These are phyloP conservation scores for Bombyx mandarina DNA, from an alignment of 1,140 invertebrate species.

Conservation along the genomic window DNA sequence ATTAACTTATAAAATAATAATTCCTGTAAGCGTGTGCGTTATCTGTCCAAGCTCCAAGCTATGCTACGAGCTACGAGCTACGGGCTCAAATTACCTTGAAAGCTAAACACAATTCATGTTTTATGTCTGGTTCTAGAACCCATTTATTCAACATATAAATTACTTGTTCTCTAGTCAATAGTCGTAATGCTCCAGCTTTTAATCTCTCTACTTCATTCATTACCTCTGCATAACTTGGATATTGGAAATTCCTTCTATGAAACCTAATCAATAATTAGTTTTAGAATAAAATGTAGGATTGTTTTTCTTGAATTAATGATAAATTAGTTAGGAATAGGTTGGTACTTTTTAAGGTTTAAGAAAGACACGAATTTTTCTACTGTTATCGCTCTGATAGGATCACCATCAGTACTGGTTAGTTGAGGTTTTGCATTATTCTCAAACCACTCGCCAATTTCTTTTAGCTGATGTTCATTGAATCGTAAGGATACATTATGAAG, in stretches of 20 bases:
- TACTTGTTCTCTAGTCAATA: slow-evolving; percentile 47
- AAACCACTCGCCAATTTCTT: slow-evolving; percentile 44
- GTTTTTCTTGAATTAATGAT: no score
- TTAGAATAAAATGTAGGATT: not conserved
- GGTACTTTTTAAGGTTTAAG: slow-evolving; percentile 47
- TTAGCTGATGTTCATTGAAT: slow-evolving; percentile 43
- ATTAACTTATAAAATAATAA: no score
- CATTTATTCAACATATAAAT: slow-evolving; percentile 49
- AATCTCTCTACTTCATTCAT: slow-evolving; percentile 45
- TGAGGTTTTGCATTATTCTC: slow-evolving; percentile 36
- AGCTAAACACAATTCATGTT: slow-evolving; percentile 48
- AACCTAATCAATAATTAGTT: slow-evolving; percentile 26
- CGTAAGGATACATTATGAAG: slow-evolving; percentile 26
- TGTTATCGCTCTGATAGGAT: slow-evolving; percentile 41
- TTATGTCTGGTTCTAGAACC: slow-evolving; percentile 35
- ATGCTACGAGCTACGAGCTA: no score
- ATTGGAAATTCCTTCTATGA: slow-evolving; percentile 48
- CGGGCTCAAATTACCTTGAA: slow-evolving; percentile 27
- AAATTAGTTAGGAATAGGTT: not conserved
- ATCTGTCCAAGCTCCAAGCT: no score
- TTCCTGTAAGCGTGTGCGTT: no score
- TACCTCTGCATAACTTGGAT: slow-evolving; percentile 52
- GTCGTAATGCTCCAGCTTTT: slow-evolving; percentile 33
- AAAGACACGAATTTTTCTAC: slow-evolving; percentile 42
- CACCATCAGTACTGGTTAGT: slow-evolving; percentile 28